Evolutionary conservation across 2,888 invertebrate species (phyloP), one percentile per base, ranked within the genome.

Genomic region (Petrophora chlorosata): DNA sequence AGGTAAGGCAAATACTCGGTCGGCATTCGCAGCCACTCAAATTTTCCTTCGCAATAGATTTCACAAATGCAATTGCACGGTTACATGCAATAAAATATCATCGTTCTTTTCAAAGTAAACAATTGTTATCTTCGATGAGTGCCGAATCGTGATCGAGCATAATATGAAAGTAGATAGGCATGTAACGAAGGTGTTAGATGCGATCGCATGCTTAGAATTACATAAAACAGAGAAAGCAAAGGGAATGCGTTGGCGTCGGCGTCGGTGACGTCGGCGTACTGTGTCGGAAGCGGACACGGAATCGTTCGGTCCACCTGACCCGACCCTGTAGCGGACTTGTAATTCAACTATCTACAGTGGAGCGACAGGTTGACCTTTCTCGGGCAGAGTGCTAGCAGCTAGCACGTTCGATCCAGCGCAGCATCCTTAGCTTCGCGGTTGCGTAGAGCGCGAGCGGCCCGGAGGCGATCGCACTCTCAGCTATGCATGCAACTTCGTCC

Each of bases 251-350:
- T 46, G 54, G 47, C 52, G n/a, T n/a, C n/a, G n/a, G n/a, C n/a
- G n/a, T n/a, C n/a, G n/a, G n/a, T n/a, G n/a, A n/a, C 48, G 64
- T 56, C 45, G 54, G 47, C 52, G 40, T 49, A 52, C 49, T 47
- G 30, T 65, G 70, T 82, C 83, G 85, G 86, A 89, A 85, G 86
- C 86, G 85, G 85, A 88, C 70, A 76, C 80, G 83, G 83, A 86
- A 85, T 73, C 63, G 62, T 59, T 56, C 47, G 48, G 66, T 70
- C 67, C 70, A 76, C 64, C 70, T 79, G 79, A 76, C 69, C 69
- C 67, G 84, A 81, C 87, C 86, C 85, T 85, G 85, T 65, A 63
- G 63, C 63, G 56, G 73, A 82, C 79, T 69, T 70, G 84, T 85
- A 77, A 74, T 79, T 74, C 79, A 79, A 85, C 82, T 71, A 79